phyloP scores from a whole-genome alignment of 2,113 vertebrate species.

The Bujurquina vittata region DNA sequence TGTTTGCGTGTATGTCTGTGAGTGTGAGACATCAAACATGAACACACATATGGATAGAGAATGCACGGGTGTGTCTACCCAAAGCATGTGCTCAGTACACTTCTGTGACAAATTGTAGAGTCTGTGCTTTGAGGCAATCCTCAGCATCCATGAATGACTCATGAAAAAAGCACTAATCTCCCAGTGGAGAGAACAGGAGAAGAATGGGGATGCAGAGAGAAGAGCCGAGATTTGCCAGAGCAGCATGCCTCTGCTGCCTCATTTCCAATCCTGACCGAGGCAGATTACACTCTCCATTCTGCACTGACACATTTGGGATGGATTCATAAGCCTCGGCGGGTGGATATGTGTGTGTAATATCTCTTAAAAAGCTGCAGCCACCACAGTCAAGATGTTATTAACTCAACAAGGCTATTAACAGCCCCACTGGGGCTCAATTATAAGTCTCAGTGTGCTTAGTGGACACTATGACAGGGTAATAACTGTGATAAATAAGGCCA shows the following conservation, averaged over 20 bases:
- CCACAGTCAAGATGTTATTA: conserved; percentile 50
- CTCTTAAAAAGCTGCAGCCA: conserved; percentile 47
- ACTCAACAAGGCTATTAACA: conserved; percentile 60
- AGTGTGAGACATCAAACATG: conserved; percentile 1
- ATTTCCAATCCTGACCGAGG: conserved; percentile 69
- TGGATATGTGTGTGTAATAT: conserved; percentile 27
- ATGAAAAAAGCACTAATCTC: conserved; percentile 70
- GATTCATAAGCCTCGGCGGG: conserved; percentile 53
- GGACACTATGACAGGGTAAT: conserved; percentile 60
- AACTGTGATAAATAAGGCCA: conserved; percentile 49
- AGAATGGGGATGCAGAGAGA: conserved; percentile 37
- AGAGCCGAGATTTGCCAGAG: conserved; percentile 60
- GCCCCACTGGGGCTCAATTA: conserved; percentile 53
- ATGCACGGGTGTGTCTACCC: background rate
- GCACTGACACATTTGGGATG: conserved; percentile 68
- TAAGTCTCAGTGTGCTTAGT: conserved; percentile 62
- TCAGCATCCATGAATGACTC: conserved; percentile 65
- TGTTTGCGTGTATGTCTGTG: background rate
- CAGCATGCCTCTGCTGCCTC: conserved; percentile 36
- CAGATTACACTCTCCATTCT: conserved; percentile 61
- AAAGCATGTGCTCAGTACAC: conserved; percentile 36
- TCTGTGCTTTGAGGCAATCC: conserved; percentile 55
- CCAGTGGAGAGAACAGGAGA: conserved; percentile 26
- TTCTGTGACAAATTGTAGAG: conserved; percentile 51
- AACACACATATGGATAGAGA: background rate